A percentile compares a stretch with the other conserved stretches of the same genome.
Evolutionary conservation across 2,113 vertebrate genomes (phyloP).

Genomic region (Oryzias curvinotus): DNA sequence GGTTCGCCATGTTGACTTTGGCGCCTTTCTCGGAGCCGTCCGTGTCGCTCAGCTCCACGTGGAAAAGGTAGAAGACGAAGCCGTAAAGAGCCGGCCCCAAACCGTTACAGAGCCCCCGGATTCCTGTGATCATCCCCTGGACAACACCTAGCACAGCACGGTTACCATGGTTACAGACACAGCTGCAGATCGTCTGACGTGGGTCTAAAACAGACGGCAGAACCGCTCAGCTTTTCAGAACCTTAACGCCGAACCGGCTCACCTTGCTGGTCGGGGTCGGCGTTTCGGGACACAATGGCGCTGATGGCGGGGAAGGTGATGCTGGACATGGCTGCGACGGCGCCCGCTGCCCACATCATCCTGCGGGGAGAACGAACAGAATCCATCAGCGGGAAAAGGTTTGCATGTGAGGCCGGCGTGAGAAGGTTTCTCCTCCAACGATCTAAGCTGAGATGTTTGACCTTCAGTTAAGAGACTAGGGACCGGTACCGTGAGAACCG

Average conservation of each 20-base stretch:
- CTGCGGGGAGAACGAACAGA: constrained; percentile 57
- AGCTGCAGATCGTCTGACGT: neutral
- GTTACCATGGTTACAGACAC: neutral
- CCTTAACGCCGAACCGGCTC: neutral
- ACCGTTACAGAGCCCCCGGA: constrained; percentile 88
- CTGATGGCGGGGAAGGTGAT: constrained; percentile 90
- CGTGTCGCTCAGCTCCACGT: constrained; percentile 85
- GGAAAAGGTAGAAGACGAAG: constrained; percentile 90
- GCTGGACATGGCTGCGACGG: constrained; percentile 90
- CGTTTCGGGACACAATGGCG: constrained; percentile 87
- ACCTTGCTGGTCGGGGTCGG: constrained; percentile 89
- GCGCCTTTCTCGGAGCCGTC: constrained; percentile 79
- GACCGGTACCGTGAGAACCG: too few relatives aligned
- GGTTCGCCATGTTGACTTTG: constrained; percentile 88
- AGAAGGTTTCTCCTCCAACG: too few relatives aligned
- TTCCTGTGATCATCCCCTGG: constrained; percentile 92
- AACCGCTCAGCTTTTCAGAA: neutral
- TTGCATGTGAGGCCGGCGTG: too few relatives aligned
- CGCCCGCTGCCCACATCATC: constrained; percentile 95
- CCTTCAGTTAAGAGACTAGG: too few relatives aligned
- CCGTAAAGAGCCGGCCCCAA: constrained; percentile 87
- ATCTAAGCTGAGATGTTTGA: too few relatives aligned
- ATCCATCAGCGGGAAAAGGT: too few relatives aligned
- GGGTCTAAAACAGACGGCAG: neutral
- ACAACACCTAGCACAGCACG: constrained; percentile 80